Evolutionary conservation across 2,113 vertebrate genomes (phyloP), one percentile per base, ranked within the genome.

Genomic region (Dicrurus megarhynchus): DNA sequence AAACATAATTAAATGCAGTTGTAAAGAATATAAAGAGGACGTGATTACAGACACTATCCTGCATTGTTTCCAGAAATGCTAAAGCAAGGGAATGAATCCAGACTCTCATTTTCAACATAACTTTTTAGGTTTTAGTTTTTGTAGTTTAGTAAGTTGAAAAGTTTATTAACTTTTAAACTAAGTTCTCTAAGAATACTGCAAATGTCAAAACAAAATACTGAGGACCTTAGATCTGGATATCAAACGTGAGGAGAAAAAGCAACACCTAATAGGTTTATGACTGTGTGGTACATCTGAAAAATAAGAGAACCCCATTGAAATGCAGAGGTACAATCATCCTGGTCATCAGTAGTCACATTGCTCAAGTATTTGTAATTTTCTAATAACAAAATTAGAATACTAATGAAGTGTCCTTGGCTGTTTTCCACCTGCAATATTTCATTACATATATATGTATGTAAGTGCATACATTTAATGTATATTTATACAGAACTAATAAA

Each of bases 401-500:
- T 96, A 97, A 97, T 92, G 70, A 97, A 97, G 88, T 85, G 77
- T 88, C 93, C 93, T 96, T 97, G 91, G 94, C 88, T 96, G 77
- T 95, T 95, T 96, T 94, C 96, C 95, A 94, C 44, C 27, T 63
- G 77, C 80, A 95, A 24, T 97, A 96, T 96, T 97, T 97, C 92
- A 97, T 90, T 97, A 97, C 89, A 96, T 97, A 60, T 88, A 97
- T 97, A 87, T 96, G 84, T 81, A 95, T 85, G 68, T 67, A 95
- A 95, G 70, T 92, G 90, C 87, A 97, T 90, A 97, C 84, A 97
- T 97, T 98, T 97, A 98, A 97, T 94, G 92, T 94, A 84, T 96
- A 98, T 97, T 97, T 98, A 97, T 96, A 97, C 69, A 95, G 96
- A 98, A 97, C 89, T 95, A 98, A 98, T 98, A 98, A 96, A 98